Conservation (phyloP, 2,888 invertebrate genomes). For the Drosophila birchii region DNA sequence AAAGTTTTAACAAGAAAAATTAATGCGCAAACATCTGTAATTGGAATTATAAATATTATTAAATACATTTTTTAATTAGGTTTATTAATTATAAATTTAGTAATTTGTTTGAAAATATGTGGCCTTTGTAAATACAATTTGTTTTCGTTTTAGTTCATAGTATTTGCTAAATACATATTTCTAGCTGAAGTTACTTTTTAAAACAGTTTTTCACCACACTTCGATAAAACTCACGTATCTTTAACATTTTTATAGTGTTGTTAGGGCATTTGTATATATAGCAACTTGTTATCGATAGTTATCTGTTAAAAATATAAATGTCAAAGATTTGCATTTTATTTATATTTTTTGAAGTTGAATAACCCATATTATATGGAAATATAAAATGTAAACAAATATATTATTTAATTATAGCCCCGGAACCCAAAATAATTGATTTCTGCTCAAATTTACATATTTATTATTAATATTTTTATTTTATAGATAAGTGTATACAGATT, state of each 20-base stretch:
- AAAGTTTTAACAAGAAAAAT: background rate
- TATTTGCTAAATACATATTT: background rate
- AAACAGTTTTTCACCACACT: background rate
- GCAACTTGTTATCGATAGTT: background rate
- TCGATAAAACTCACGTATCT: background rate
- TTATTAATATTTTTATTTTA: too few species aligned
- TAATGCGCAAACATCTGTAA: background rate
- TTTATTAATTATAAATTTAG: too few species aligned
- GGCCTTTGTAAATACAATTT: background rate
- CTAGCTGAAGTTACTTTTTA: background rate
- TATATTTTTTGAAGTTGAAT: background rate
- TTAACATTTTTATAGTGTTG: background rate
- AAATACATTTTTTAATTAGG: too few species aligned
- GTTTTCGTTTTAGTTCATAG: background rate
- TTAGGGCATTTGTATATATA: background rate
- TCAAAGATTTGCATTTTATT: background rate
- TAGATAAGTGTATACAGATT: background rate
- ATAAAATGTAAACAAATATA: background rate
- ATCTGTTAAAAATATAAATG: constrained; percentile 1
- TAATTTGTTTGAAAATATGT: background rate
- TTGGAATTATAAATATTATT: too few species aligned
- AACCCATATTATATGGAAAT: background rate
- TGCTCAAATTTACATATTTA: background rate
- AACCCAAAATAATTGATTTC: background rate
- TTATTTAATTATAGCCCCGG: background rate